Percentiles rank a stretch among this genome's conserved stretches.
Evolutionary conservation across 2,113 vertebrate genomes (phyloP).

Genomic region (Podarcis raffonei): DNA sequence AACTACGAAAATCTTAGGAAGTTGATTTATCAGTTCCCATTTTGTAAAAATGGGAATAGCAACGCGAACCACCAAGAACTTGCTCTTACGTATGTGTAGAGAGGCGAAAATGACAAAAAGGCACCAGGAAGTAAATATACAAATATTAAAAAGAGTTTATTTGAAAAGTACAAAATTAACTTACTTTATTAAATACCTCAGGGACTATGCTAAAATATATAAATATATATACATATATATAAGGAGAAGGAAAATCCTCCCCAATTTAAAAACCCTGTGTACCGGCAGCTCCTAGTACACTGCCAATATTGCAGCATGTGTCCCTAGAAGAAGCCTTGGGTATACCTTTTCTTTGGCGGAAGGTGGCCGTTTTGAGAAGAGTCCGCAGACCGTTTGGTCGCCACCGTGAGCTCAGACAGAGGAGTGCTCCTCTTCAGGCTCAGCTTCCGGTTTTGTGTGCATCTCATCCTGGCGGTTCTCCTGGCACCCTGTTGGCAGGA

Average conservation of each 20-base stretch:
- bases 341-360: conserved; percentile 19
- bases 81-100: not conserved
- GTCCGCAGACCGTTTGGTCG: too few species aligned
- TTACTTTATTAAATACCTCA: not conserved
- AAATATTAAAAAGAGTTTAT: not conserved
- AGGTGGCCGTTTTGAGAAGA: not conserved
- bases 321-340: not conserved
- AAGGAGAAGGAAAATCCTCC: not conserved
- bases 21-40: not conserved
- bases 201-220: not conserved
- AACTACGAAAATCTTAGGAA: not conserved
- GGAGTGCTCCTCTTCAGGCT: not conserved
- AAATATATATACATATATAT: not conserved
- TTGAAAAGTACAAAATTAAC: conserved; percentile 2
- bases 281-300: not conserved
- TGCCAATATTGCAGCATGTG: not conserved
- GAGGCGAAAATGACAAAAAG: not conserved
- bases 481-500: not conserved
- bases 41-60: not conserved
- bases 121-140: not conserved
- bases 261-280: not conserved
- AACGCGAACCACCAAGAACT: too few species aligned
- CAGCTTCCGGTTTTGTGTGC: not conserved
- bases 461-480: not conserved
- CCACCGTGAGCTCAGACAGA: not conserved